Base-by-base conservation (phyloP, 2,113 vertebrate species). In the Strix uralensis region DNA sequence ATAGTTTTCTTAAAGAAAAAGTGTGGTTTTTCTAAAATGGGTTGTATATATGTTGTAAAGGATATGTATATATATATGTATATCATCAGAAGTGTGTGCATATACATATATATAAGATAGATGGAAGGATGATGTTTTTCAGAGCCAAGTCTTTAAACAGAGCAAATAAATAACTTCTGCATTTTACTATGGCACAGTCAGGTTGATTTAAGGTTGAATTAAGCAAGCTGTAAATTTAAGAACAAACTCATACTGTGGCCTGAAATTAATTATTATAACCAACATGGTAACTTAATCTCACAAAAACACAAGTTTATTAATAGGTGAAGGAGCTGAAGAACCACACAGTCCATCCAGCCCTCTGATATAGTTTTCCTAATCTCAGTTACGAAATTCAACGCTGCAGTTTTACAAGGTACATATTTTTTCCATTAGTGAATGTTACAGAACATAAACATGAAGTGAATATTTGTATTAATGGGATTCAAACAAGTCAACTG, bases 231-330 rank as follows among this genome's bases (percentile, higher is more conserved):
- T 81, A 91, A 93, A 84, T 95, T 97, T 97, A 93, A 91, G 51
- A 88, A 91, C 81, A 95, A 97, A 95, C 80, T 88, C 93, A 97
- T 93, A 92, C 77, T 95, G 88, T 84, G 92, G 83, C 93, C 94
- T 96, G 95, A 94, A 98, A 96, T 97, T 97, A 98, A 98, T 97
- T 97, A 97, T 95, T 96, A 91, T 94, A 93, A 96, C 74, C 86
- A 96, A 59, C 94, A 97, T 96, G 92, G 96, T 97, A 97, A 97
- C 97, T 98, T 98, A 97, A 97, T 97, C 96, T 97, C 96, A 98
- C 97, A 98, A 97, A 97, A 96, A 75, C 94, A 93, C 86, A 26
- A 95, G 91, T 96, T 97, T 95, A 96, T 97, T 96, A 97, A 86
- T 96, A 96, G 90, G 96, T 96, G 92, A 96, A 95, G 67, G 91